Conservation (phyloP, 1,140 invertebrate species). For the Kradibia gibbosae region DNA sequence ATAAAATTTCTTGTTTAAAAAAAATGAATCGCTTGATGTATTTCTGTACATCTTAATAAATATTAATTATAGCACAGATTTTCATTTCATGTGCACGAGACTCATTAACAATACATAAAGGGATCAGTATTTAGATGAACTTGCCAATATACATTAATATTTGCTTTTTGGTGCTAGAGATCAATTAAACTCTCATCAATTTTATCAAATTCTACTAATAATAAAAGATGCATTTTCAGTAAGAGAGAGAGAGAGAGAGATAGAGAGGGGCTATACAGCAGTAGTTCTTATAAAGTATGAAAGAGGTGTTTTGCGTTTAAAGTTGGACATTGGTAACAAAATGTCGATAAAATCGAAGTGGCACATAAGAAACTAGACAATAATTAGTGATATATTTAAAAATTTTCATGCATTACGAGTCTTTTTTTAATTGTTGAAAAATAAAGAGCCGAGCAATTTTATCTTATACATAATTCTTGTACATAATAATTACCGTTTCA, state of each 20-base stretch:
- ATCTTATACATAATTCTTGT: no score
- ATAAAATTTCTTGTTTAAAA: no score
- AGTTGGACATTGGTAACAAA: conserved; percentile 1
- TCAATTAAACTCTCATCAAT: conserved; percentile 38
- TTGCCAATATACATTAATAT: not conserved
- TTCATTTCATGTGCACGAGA: not conserved
- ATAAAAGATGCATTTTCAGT: not conserved
- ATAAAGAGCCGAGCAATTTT: not conserved
- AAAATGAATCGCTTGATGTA: no score
- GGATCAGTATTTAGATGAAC: not conserved
- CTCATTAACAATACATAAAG: not conserved
- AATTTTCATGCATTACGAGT: not conserved
- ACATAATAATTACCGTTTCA: not conserved
- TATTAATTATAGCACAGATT: not conserved
- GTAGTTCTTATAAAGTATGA: not conserved
- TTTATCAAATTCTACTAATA: conserved; percentile 6
- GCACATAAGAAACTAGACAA: not conserved
- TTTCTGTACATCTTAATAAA: no score
- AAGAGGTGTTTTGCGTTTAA: not conserved
- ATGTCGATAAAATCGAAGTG: conserved; percentile 33
- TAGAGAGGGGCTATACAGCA: not conserved
- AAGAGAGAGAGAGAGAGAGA: not conserved
- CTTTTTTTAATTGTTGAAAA: not conserved
- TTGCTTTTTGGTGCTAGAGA: conserved; percentile 10
- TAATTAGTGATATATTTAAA: conserved; percentile 27